Evolutionary conservation across 2,797 vertebrate species (phyloP).

Genomic region (Cryptoprocta ferox): DNA sequence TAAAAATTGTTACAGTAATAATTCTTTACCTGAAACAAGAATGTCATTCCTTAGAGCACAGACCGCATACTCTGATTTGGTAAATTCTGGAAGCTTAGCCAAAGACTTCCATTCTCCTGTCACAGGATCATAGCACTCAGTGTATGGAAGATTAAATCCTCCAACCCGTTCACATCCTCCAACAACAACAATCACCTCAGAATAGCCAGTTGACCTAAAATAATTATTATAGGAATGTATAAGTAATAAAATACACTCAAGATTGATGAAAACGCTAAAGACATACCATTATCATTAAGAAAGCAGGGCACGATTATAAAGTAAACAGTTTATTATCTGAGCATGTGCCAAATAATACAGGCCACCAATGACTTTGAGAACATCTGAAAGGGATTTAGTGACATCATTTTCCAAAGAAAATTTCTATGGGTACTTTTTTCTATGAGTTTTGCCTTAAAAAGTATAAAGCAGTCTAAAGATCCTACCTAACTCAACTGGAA

Average conservation of each 20-base stretch:
- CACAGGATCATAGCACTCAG: slow-evolving; percentile 98
- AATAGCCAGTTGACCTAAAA: slow-evolving; percentile 96
- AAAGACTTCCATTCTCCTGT: slow-evolving; percentile 99
- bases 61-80: slow-evolving; percentile 98
- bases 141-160: slow-evolving; percentile 98
- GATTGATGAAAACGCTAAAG: slow-evolving; percentile 45
- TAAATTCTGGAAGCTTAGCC: slow-evolving; percentile 98
- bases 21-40: slow-evolving; percentile 95
- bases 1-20: neutral
- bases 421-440: neutral
- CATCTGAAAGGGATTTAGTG: neutral
- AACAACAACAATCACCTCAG: slow-evolving; percentile 98
- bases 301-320: neutral
- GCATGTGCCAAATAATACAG: neutral
- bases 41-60: slow-evolving; percentile 99
- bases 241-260: slow-evolving; percentile 28
- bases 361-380: slow-evolving; percentile 8
- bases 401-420: neutral
- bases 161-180: slow-evolving; percentile 98
- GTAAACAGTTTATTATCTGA: neutral
- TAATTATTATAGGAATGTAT: slow-evolving; percentile 61
- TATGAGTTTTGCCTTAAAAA: neutral
- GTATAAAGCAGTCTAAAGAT: slow-evolving; percentile 22
- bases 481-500: neutral
- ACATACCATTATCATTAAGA: neutral